Base-by-base conservation (phyloP, 2,888 invertebrate species). In the Hirudinaria manillensis region DNA sequence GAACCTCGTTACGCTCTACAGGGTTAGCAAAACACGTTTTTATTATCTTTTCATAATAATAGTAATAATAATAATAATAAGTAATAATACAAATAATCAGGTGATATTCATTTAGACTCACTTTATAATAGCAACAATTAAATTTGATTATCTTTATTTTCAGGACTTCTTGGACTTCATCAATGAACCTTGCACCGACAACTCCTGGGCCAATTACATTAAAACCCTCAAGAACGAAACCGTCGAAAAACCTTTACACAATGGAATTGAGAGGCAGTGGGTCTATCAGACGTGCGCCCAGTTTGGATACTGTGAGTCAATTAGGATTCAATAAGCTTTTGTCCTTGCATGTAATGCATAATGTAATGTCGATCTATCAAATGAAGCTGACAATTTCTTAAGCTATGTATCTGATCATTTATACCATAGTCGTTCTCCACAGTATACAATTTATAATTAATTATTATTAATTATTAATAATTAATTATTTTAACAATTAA, bases 201-300 rank as follows among this genome's bases (percentile, higher is more conserved):
- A 81, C 74, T 79, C 79, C 21, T 81, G 80, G 78, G 56, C 70
- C 38, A 78, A 77, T 67, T 80, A 78, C 70, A 76, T 81, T 27
- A 70, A 68, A 21, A 73, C 67, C n/a, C 36, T 81, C 68, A 74
- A 65, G 16, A 81, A 81, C 75, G 80, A 79, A 2, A 79, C 80
- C 13, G 78, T 80, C 6, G 73, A 78, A 72, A 75, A 73, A 68
- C 65, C 72, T 13, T 45, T 53, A 0, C 55, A 72, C 10, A 80
- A 79, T 3, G 72, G 77, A 0, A 80, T 80, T 21, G 78, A 81
- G 51, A 71, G 81, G 55, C 80, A 80, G 76, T 81, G 81, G 81
- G 78, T 76, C 71, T 81, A 80, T 75, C 81, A 81, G 77, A 81
- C 81, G 0, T 81, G 81, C 76, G 77, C 81, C 29, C 81, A 81